Evolutionary conservation across 2,888 invertebrate genomes (phyloP), one percentile per base, ranked within the genome.

Genomic region (Hydrotaea diabolus): DNA sequence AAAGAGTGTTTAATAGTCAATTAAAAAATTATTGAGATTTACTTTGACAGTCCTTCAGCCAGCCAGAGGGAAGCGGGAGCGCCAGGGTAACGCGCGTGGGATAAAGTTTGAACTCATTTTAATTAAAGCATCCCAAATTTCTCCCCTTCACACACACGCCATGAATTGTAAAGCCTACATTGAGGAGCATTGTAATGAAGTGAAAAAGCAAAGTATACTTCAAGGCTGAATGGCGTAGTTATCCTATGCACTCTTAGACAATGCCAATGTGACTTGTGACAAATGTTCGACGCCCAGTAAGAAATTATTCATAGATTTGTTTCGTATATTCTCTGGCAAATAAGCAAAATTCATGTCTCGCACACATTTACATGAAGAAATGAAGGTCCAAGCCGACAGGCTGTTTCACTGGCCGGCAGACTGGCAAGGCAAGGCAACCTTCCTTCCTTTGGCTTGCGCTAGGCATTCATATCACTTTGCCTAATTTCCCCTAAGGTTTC

Each of bases 401-500:
- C 49, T 2, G 49, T 49, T n/a, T 43, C 43, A 8, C 2, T 43
- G 43, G 13, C 49, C 0, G 49, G 3, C 49, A n/a, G 49, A 1
- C n/a, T 4, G 1, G 49, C n/a, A 13, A 7, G n/a, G 1, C 15
- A 7, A 2, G 0, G 1, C 39, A 8, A 8, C 39, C 1, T 39
- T 39, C 39, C 39, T 8, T 8, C 39, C 43, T 7, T 43, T 43
- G 9, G 3, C 7, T 43, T 13, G n/a, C n/a, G n/a, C n/a, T 43
- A 43, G 43, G 15, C 43, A 7, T 57, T 39, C 39, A 64, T 2
- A 5, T 1, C 43, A 69, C 39, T 69, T 69, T 69, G 69, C 46
- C 39, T 69, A 46, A 69, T 69, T 69, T 69, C 69, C 69, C 69
- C 23, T 69, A 46, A 69, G 69, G 43, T 46, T 69, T 69, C 46